Conservation (phyloP, 2,797 vertebrate genomes). For the Pipistrellus pygmaeus region DNA sequence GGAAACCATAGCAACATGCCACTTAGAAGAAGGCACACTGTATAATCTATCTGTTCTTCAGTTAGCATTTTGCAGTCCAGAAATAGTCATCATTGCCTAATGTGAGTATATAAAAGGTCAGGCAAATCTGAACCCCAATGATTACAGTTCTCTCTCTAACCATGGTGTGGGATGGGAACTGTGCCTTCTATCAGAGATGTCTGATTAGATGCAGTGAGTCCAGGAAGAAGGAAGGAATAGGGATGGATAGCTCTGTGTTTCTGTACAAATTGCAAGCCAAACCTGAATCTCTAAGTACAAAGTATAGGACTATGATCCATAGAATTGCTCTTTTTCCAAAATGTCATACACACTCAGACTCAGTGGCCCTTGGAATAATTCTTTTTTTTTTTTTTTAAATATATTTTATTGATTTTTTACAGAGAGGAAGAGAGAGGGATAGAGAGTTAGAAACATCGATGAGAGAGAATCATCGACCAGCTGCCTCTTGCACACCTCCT, state of each 20-base stretch:
- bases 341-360: neutral
- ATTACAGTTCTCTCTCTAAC: slow-evolving; percentile 53
- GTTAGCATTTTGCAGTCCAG: slow-evolving; percentile 82
- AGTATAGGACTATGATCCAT: neutral
- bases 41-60: slow-evolving; percentile 86
- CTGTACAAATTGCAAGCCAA: neutral
- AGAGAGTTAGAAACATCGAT: no score
- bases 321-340: neutral
- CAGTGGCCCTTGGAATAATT: neutral
- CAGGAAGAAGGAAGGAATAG: neutral
- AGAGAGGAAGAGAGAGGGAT: no score
- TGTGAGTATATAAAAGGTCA: slow-evolving; percentile 81
- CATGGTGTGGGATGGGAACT: neutral
- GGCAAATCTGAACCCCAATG: slow-evolving; percentile 64
- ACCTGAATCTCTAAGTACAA: slow-evolving; percentile 30
- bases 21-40: slow-evolving; percentile 78
- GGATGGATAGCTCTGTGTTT: neutral
- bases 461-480: no score
- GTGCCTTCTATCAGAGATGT: neutral
- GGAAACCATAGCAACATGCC: slow-evolving; percentile 87
- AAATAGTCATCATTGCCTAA: slow-evolving; percentile 84
- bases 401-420: no score
- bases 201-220: neutral
- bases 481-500: no score
- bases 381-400: no score